These are phyloP conservation scores for Vicugna pacos DNA, from an alignment of 2,113 vertebrate genomes.

Conservation along the genomic window DNA sequence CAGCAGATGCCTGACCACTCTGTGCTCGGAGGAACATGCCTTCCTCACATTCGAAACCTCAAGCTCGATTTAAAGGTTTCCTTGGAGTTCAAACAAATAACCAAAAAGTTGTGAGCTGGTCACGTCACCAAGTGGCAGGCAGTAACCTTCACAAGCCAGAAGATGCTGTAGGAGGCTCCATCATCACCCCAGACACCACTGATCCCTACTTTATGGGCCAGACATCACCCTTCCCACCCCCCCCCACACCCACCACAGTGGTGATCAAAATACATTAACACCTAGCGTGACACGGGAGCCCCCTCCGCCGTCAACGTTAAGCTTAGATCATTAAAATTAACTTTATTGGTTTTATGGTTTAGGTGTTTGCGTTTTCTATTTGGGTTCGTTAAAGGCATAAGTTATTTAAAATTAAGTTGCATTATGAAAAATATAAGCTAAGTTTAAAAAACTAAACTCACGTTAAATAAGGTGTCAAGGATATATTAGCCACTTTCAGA, in stretches of 20 bases:
- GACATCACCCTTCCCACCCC: background rate
- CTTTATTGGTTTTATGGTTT: background rate
- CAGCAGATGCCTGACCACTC: background rate
- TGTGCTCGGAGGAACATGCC: background rate
- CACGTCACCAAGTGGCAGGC: background rate
- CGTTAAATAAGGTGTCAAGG: background rate
- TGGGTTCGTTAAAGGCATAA: background rate
- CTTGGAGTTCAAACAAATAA: background rate
- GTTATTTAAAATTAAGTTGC: background rate
- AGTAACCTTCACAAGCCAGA: too few relatives aligned
- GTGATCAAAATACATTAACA: background rate
- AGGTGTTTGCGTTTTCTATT: background rate
- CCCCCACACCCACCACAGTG: too few relatives aligned
- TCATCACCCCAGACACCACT: accelerated
- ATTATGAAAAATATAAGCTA: background rate
- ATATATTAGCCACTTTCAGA: background rate
- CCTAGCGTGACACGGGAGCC: background rate
- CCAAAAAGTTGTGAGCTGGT: background rate
- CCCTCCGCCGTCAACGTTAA: background rate
- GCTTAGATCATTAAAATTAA: background rate
- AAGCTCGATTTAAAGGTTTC: background rate
- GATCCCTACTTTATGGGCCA: accelerated
- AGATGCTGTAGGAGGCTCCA: background rate
- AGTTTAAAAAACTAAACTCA: background rate
- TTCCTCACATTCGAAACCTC: background rate